A percentile compares a stretch with the other conserved stretches of the same genome.
Evolutionary conservation across 2,797 vertebrate species (phyloP).

Genomic region (Dermochelys coriacea): DNA sequence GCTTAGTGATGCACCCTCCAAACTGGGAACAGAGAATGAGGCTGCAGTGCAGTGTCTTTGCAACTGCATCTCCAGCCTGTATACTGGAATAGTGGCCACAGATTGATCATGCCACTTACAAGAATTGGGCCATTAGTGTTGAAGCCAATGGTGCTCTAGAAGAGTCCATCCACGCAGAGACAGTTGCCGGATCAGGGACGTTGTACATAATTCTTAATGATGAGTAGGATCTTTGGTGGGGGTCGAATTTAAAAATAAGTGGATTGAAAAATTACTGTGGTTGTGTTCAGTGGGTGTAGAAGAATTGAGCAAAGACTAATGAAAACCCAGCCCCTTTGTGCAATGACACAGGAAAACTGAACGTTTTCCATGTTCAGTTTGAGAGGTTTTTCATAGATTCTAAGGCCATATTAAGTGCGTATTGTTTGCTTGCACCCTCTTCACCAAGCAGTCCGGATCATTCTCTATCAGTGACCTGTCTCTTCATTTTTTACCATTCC

Average conservation of each 20-base stretch:
- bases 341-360: fast-evolving
- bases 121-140: background rate
- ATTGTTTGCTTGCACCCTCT: too few relatives aligned
- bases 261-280: background rate
- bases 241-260: background rate
- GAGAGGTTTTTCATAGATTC: background rate
- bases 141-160: background rate
- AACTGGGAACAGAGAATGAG: fast-evolving
- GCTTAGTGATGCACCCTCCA: background rate
- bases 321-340: background rate
- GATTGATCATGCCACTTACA: background rate
- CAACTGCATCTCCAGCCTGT: background rate
- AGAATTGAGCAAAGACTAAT: background rate
- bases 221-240: background rate
- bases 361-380: background rate
- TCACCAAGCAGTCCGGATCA: too few relatives aligned
- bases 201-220: background rate
- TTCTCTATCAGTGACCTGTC: too few relatives aligned
- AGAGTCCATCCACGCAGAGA: background rate
- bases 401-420: too few relatives aligned
- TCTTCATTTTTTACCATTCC: too few relatives aligned
- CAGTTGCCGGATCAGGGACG: background rate
- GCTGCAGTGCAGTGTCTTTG: background rate
- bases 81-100: background rate
- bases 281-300: background rate